phyloP scores from a whole-genome alignment of 2,797 vertebrate genomes.

The Pelodytes ibericus region DNA sequence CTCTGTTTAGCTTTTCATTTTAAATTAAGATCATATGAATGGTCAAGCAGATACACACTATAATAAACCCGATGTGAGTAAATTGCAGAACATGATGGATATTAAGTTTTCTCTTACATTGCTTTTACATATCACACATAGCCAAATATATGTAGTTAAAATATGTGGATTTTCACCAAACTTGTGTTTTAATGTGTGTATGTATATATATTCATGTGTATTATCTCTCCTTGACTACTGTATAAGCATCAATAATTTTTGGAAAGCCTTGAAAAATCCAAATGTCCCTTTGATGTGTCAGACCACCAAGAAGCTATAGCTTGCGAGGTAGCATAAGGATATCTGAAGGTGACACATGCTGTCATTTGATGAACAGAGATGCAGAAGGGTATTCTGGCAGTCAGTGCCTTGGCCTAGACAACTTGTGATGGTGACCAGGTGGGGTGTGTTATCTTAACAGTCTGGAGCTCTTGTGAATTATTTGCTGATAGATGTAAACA shows the following conservation, averaged over 20 bases:
- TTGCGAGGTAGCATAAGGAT: conserved; percentile 76
- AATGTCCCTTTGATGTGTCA: conserved; percentile 75
- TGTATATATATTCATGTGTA: conserved; percentile 59
- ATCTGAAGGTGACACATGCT: conserved; percentile 90
- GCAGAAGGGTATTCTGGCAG: conserved; percentile 83
- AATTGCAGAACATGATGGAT: neutral
- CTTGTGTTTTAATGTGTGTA: neutral
- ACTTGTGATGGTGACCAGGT: conserved; percentile 94
- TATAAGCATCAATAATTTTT: conserved; percentile 72
- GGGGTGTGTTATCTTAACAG: conserved; percentile 98
- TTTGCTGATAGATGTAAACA: conserved; percentile 99
- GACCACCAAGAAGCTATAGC: conserved; percentile 74
- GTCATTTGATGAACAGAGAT: conserved; percentile 76
- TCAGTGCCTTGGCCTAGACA: conserved; percentile 81
- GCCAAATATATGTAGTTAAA: too few species aligned
- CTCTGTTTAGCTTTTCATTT: too few species aligned
- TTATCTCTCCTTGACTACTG: conserved; percentile 69
- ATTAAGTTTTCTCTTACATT: neutral
- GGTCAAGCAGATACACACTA: too few species aligned
- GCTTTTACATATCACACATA: neutral
- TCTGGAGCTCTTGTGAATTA: conserved; percentile 97
- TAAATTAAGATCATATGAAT: too few species aligned
- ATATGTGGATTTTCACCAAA: neutral
- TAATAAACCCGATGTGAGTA: too few species aligned
- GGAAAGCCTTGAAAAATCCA: conserved; percentile 75